These are phyloP conservation scores for Trichogramma evanescens DNA, from an alignment of 2,888 invertebrate species.

Conservation along the genomic window DNA sequence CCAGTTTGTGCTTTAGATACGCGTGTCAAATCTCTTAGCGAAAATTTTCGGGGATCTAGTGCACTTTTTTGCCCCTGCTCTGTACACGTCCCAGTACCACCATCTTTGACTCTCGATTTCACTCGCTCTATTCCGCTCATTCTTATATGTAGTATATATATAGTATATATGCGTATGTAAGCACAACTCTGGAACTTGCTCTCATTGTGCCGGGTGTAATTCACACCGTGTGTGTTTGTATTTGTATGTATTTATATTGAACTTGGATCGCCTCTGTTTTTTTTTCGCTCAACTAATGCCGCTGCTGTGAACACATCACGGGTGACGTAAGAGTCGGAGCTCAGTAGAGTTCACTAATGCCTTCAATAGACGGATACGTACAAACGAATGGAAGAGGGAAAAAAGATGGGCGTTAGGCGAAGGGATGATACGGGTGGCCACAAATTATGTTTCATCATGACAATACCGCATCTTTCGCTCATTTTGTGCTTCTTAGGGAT, in stretches of 20 bases:
- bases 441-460: constrained; percentile 20
- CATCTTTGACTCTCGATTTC: constrained; percentile 19
- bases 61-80: too few relatives aligned
- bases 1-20: constrained; percentile 41
- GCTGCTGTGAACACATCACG: constrained; percentile 1
- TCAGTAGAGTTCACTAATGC: too few relatives aligned
- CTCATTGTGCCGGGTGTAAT: constrained; percentile 8
- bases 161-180: too few relatives aligned
- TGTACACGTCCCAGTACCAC: constrained; percentile 10
- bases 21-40: constrained; percentile 46
- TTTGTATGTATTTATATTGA: neutral
- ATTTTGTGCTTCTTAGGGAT: too few relatives aligned
- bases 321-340: neutral
- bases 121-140: constrained; percentile 14
- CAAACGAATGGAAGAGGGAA: neutral
- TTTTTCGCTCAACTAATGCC: constrained; percentile 13
- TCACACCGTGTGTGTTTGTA: constrained; percentile 20
- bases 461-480: constrained; percentile 3
- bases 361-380: too few relatives aligned
- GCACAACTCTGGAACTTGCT: neutral
- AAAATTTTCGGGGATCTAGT: constrained; percentile 3
- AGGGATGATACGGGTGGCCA: constrained; percentile 22
- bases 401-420: constrained; percentile 17
- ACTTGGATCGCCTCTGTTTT: constrained; percentile 1
- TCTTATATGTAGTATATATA: neutral